Evolutionary conservation across 2,888 invertebrate genomes (phyloP), one percentile per base, ranked within the genome.

Genomic region (Agonopterix subpropinquella): DNA sequence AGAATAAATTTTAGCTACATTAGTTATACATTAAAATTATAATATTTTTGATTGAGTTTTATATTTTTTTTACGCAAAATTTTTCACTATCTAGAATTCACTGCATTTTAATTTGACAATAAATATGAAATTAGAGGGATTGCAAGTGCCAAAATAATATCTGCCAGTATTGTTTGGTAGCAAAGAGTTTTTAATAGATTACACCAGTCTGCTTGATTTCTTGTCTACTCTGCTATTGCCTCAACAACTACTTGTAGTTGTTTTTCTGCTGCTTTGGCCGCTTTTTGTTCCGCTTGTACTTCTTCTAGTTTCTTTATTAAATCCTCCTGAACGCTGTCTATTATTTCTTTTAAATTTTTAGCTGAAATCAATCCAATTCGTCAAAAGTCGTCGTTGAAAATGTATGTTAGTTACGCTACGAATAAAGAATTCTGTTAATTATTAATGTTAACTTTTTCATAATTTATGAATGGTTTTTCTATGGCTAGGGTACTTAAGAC

Each of bases 311-410:
- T 88, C 53, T 77, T 82, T 28, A 86, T 64, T 2, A 88, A 61
- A 54, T 88, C 88, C 58, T 80, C 77, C 73, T 86, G 84, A 8
- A 88, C 87, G 51, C 86, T 88, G 53, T 83, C 81, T 1, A 87
- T 78, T 39, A 88, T 87, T 68, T 87, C 87, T 67, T 83, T 87
- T 8, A 88, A 64, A 52, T 80, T 88, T 67, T 79, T 85, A 11
- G 88, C 88, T 88, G 62, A 2, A 74, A 77, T 8, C 53, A 52
- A 46, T 42, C 2, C 1, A 42, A 42, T 7, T 42, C 1, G 42
- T n/a, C 1, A 1, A 28, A n/a, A n/a, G n/a, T 28, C 7, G 5
- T 28, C 28, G 2, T 7, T 28, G 28, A 28, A 28, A 28, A 28
- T 5, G 28, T 28, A 18, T 18, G 4, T 4, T 15, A 18, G 18